Base-by-base conservation (phyloP, 2,797 vertebrate species). In the Sphenopsis melanotis region DNA sequence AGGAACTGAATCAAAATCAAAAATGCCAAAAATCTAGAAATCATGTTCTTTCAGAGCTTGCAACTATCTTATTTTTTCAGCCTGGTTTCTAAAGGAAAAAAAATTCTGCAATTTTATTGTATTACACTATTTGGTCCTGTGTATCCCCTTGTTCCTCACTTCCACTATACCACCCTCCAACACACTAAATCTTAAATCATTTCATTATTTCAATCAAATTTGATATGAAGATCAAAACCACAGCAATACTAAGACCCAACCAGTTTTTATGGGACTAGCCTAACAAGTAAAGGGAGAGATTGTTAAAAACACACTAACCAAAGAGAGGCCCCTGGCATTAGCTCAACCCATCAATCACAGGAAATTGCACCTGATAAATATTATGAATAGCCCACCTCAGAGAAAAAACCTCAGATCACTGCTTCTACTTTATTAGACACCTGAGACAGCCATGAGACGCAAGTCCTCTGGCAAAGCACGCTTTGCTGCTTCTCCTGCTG, bases 101-200 rank as follows among this genome's bases (percentile, higher is more conserved):
- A 32, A 15, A 50, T 14, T 72, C 27, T 66, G 34, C 26, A 55
- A 11, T 52, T 32, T 52, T 76, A 2, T 85, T 86, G 10, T 47
- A 75, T 52, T 24, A 27, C 15, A 77, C 41, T 37, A 6, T 65
- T 88, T 52, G 19, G 21, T 76, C 23, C 41, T 36, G 6, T 27
- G 15, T n/a, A 59, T 49, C 21, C 21, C 36, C 13, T 50, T 76
- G 37, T 39, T 91, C 47, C 29, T 85, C 20, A 76, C 11, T 8
- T 52, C 21, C 7, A 16, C 11, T 27, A 12, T 4, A 19, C 9
- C 1, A 0, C 2, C 1, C 21, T 15, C 1, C 26, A 69, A 6
- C 5, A 24, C 27, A 26, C 3, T 26, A 66, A 55, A 84, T 72
- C 44, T 87, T 79, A 36, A 93, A 75, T 49, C 5, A 57, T n/a